A percentile compares a stretch with the other conserved stretches of the same genome.
Evolutionary conservation across 2,888 invertebrate species (phyloP).

Genomic region (Autographa pulchrina): DNA sequence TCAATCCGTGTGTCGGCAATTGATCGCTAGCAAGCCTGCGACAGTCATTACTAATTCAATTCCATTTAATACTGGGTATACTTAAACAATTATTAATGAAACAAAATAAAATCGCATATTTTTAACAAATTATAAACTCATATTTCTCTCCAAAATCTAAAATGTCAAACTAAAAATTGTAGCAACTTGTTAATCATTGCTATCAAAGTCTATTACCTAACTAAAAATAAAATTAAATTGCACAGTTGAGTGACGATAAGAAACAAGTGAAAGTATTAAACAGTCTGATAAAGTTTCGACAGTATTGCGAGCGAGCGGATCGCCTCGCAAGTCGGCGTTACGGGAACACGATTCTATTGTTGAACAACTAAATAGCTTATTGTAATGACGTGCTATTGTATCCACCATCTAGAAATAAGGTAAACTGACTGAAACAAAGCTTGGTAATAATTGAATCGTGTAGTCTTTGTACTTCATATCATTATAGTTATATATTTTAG

Average conservation of each 20-base stretch:
- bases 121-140: slow-evolving; percentile 6
- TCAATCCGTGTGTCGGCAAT: slow-evolving; percentile 16
- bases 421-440: not conserved
- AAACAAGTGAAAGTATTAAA: slow-evolving; percentile 52
- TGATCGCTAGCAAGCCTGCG: slow-evolving; percentile 25
- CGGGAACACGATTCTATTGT: slow-evolving; percentile 37
- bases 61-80: not conserved
- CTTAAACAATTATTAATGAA: not conserved
- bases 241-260: slow-evolving; percentile 41
- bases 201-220: slow-evolving; percentile 23
- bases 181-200: not conserved
- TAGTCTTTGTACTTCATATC: not conserved
- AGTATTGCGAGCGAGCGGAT: slow-evolving; percentile 42
- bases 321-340: slow-evolving; percentile 41
- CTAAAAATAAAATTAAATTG: slow-evolving; percentile 39
- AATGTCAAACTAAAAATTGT: slow-evolving; percentile 34
- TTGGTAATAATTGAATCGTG: not conserved
- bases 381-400: slow-evolving; percentile 16
- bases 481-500: slow-evolving; percentile 9
- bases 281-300: slow-evolving; percentile 31
- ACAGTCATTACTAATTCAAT: slow-evolving; percentile 3
- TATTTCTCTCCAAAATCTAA: not conserved
- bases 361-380: slow-evolving; percentile 17
- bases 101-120: not conserved
- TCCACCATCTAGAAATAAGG: slow-evolving; percentile 10